Conservation (phyloP, 2,797 vertebrate species). For the Channallabes apus region DNA sequence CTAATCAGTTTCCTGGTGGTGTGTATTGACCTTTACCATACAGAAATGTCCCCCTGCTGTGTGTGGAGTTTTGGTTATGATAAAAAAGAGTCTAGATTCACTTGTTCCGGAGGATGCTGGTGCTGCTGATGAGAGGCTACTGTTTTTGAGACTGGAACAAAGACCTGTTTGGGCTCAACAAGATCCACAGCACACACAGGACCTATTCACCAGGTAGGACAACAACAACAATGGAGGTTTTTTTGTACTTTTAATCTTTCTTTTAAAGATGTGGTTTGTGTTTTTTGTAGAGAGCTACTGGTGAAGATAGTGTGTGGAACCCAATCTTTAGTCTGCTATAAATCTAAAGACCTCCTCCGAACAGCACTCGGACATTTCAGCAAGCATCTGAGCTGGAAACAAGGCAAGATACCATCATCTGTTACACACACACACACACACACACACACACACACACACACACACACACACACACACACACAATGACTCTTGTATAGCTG, state of each 20-base stretch:
- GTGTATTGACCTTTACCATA: not conserved
- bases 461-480: too few species aligned
- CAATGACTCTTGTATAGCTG: not conserved
- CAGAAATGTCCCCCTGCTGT: constrained; percentile 63
- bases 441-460: not conserved
- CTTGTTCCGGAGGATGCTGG: constrained; percentile 48
- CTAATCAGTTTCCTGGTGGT: not conserved
- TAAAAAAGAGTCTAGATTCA: constrained; percentile 65
- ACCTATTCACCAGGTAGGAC: constrained; percentile 75
- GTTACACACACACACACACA: not conserved
- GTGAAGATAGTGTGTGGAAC: constrained; percentile 71
- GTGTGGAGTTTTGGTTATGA: constrained; percentile 76
- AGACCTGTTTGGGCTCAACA: constrained; percentile 69
- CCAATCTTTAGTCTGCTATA: constrained; percentile 82
- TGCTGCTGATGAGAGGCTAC: constrained; percentile 60
- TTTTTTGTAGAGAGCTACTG: constrained; percentile 75
- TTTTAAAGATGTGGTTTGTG: constrained; percentile 33
- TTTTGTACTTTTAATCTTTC: not conserved
- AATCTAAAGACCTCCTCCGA: constrained; percentile 87
- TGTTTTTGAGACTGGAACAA: constrained; percentile 78
- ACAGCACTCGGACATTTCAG: constrained; percentile 72
- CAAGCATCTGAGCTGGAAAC: constrained; percentile 78
- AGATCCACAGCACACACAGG: constrained; percentile 58
- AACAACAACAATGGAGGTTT: not conserved
- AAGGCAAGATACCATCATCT: constrained; percentile 65